A percentile compares a stretch with the other conserved stretches of the same genome.
phyloP scores from a whole-genome alignment of 2,113 vertebrate species.

The Myrmecobius fasciatus region DNA sequence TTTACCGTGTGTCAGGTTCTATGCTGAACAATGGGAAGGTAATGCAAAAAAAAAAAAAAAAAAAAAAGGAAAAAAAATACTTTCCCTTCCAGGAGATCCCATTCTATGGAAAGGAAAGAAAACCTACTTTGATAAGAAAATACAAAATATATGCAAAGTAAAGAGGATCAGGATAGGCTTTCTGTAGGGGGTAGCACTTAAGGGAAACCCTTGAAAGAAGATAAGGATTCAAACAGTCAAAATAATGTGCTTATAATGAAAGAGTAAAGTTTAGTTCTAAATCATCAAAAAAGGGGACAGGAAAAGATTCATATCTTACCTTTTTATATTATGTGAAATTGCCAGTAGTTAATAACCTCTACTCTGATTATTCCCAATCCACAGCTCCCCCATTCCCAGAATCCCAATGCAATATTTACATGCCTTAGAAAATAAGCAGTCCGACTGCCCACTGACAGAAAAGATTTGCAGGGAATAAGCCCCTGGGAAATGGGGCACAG shows the following conservation, averaged over 20 bases:
- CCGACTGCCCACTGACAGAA: constrained; percentile 39
- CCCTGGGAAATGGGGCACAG: constrained; percentile 22
- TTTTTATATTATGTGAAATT: constrained; percentile 27
- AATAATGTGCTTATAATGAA: background rate
- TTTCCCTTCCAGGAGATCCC: background rate
- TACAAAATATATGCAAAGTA: background rate
- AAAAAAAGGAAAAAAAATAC: background rate
- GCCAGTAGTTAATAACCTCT: constrained; percentile 48
- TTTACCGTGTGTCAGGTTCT: background rate
- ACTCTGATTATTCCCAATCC: constrained; percentile 42
- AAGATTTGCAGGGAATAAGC: constrained; percentile 32
- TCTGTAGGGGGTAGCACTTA: background rate
- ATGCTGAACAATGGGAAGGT: background rate
- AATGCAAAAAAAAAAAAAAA: background rate
- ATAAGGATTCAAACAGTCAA: background rate
- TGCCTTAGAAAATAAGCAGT: background rate
- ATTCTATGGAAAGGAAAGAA: background rate
- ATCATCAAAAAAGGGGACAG: constrained; percentile 10
- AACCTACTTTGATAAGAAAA: background rate
- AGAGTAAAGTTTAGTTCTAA: constrained; percentile 30
- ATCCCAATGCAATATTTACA: constrained; percentile 31
- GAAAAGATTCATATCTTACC: constrained; percentile 28
- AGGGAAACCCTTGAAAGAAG: background rate
- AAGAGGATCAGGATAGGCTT: background rate
- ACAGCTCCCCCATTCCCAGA: constrained; percentile 17